These are phyloP conservation scores for Drosophila melanica DNA, from an alignment of 1,140 invertebrate species.

Conservation along the genomic window DNA sequence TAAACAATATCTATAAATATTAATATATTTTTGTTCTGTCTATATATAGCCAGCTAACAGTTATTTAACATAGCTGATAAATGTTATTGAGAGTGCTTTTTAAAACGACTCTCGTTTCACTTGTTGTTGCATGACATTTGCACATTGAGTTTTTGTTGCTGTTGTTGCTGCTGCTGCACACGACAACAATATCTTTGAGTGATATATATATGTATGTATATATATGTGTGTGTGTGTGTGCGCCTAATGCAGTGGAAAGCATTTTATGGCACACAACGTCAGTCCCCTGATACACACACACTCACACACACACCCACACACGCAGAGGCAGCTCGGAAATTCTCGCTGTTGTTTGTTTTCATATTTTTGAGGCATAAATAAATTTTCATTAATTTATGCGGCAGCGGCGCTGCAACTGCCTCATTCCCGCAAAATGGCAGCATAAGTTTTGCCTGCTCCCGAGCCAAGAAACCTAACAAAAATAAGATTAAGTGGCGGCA, in stretches of 20 bases:
- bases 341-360: slow-evolving; percentile 47
- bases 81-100: not conserved
- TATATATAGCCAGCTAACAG: no score
- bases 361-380: slow-evolving; percentile 73
- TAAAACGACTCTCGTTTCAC: not conserved
- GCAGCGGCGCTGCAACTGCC: slow-evolving; percentile 36
- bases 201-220: slow-evolving; percentile 39
- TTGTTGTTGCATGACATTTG: slow-evolving; percentile 60
- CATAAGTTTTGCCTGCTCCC: slow-evolving; percentile 58
- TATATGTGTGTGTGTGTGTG: slow-evolving; percentile 13
- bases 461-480: slow-evolving; percentile 25
- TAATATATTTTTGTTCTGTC: no score
- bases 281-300: not conserved
- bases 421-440: slow-evolving; percentile 57
- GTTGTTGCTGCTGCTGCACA: slow-evolving; percentile 16
- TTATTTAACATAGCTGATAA: no score
- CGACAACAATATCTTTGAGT: slow-evolving; percentile 35
- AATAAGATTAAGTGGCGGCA: slow-evolving; percentile 27
- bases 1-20: no score
- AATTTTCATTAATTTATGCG: slow-evolving; percentile 80
- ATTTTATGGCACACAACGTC: slow-evolving; percentile 22
- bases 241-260: slow-evolving; percentile 71
- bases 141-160: slow-evolving; percentile 37
- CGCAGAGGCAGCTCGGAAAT: slow-evolving; percentile 2
- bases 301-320: not conserved